A percentile compares a stretch with the other conserved stretches of the same genome.
These are phyloP conservation scores for Lasioglossum lativentre DNA, from an alignment of 2,888 invertebrate species.

Conservation along the genomic window DNA sequence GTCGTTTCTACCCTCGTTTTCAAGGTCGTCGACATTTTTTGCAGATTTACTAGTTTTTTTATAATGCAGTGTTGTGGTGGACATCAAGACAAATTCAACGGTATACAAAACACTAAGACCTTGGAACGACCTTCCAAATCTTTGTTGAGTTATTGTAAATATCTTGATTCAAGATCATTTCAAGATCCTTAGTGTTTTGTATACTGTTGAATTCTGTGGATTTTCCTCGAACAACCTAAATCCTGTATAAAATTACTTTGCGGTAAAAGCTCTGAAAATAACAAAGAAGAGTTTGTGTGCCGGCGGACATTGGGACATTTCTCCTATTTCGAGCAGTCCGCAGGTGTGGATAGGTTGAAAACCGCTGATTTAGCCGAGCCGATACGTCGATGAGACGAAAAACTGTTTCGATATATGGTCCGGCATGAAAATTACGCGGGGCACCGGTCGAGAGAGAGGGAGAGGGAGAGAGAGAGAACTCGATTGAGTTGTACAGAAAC, in stretches of 20 bases:
- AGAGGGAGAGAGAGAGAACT: neutral
- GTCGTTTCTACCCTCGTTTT: no score
- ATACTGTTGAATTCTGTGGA: no score
- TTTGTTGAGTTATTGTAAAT: no score
- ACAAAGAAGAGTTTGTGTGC: neutral
- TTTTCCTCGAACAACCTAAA: no score
- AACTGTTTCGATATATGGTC: neutral
- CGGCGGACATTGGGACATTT: neutral
- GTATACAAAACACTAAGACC: no score
- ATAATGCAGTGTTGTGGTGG: no score
- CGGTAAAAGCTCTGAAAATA: neutral
- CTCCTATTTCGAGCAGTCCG: neutral
- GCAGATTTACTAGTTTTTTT: no score
- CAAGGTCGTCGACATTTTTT: no score
- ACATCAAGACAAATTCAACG: no score
- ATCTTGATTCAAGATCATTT: no score
- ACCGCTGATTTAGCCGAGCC: neutral
- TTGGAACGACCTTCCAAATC: no score
- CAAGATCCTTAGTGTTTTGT: no score
- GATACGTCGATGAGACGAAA: neutral
- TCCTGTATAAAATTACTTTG: neutral
- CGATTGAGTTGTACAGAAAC: neutral
- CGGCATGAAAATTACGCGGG: constrained; percentile 4
- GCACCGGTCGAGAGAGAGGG: neutral
- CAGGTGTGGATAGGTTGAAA: neutral